phyloP scores from a whole-genome alignment of 2,797 vertebrate genomes.

The Malurus splendens region DNA sequence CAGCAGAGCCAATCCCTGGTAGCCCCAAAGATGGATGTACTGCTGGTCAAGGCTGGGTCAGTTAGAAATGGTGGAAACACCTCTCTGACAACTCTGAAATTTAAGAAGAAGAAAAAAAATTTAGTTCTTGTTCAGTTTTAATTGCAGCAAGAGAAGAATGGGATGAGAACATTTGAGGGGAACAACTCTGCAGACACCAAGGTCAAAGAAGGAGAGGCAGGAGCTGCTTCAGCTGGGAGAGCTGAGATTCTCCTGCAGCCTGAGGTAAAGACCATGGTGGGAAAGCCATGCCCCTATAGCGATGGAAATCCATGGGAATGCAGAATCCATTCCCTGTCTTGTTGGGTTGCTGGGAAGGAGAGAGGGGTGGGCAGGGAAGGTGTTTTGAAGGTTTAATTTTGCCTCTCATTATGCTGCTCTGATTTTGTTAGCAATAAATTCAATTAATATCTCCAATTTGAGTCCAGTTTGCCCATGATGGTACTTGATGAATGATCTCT shows the following conservation, averaged over 20 bases:
- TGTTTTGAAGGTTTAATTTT: not conserved
- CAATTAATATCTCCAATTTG: not conserved
- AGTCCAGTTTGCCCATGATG: not conserved
- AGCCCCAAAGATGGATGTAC: not conserved
- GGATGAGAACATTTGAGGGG: not conserved
- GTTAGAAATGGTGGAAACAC: no score
- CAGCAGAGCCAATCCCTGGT: not conserved
- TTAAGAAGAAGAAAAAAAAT: not conserved
- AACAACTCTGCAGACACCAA: not conserved
- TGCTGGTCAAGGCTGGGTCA: not conserved
- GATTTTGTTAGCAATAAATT: not conserved
- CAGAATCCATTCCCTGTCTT: not conserved
- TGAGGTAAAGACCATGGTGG: no score
- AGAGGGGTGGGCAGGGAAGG: not conserved
- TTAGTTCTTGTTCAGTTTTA: not conserved
- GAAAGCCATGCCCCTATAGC: not conserved
- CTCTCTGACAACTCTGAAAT: not conserved
- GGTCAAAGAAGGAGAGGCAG: not conserved
- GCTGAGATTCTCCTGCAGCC: not conserved
- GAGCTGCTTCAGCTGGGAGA: fast-evolving
- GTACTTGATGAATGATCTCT: not conserved
- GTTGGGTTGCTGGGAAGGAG: not conserved
- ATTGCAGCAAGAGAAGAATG: not conserved
- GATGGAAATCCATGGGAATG: not conserved
- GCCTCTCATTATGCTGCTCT: not conserved